phyloP scores from a whole-genome alignment of 2,797 vertebrate genomes.

The Melopsittacus undulatus region DNA sequence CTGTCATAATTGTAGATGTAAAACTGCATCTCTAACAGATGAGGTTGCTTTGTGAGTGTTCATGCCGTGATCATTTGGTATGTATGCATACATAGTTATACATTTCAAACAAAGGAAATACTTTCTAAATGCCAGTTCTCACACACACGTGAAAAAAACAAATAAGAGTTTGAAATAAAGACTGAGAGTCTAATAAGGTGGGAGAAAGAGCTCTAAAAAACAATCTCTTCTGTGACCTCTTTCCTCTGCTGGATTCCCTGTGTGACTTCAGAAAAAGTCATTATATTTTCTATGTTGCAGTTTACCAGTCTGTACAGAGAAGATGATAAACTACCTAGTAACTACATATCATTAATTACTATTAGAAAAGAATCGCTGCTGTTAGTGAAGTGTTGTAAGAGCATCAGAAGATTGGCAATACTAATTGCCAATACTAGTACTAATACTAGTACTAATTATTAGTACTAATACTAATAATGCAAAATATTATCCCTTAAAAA shows the following conservation, averaged over 20 bases:
- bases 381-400: not conserved
- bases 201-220: not conserved
- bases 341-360: not conserved
- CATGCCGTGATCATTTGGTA: not conserved
- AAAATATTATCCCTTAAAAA: not conserved
- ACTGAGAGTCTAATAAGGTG: not conserved
- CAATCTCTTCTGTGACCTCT: not conserved
- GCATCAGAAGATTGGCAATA: not conserved
- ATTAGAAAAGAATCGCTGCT: not conserved
- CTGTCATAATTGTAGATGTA: constrained; percentile 36
- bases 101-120: not conserved
- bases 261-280: not conserved
- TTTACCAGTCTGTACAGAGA: not conserved
- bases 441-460: too few relatives aligned
- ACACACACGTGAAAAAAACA: not conserved
- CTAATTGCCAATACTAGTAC: not conserved
- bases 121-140: not conserved
- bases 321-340: not conserved
- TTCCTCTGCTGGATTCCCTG: not conserved
- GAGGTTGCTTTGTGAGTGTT: not conserved
- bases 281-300: not conserved
- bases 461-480: not conserved
- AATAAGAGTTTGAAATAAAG: not conserved
- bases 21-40: constrained; percentile 9
- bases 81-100: not conserved